A percentile compares a stretch with the other conserved stretches of the same genome.
phyloP scores from a whole-genome alignment of 2,888 invertebrate species.

The Dasysyrphus tricinctus region DNA sequence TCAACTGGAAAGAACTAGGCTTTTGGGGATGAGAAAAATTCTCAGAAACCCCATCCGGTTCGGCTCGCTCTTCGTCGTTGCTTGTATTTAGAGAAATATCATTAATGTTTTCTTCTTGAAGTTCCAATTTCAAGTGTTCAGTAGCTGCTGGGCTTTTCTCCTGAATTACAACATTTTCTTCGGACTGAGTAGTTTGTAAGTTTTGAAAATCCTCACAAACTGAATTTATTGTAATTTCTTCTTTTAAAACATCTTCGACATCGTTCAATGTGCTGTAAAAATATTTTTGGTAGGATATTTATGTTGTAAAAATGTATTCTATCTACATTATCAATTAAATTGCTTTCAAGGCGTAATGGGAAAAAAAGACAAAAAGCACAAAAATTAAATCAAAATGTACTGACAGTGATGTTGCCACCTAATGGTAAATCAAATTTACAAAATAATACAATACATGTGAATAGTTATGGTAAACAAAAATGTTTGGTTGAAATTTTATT shows the following conservation, averaged over 20 bases:
- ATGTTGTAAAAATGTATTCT: slow-evolving; percentile 2
- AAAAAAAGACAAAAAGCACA: slow-evolving; percentile 11
- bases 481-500: no score
- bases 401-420: neutral
- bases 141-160: slow-evolving; percentile 42
- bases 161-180: slow-evolving; percentile 44
- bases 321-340: neutral
- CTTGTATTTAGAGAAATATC: slow-evolving; percentile 11
- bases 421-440: neutral
- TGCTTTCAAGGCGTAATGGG: neutral
- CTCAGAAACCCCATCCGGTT: slow-evolving; percentile 74
- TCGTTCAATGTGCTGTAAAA: slow-evolving; percentile 65
- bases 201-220: slow-evolving; percentile 76
- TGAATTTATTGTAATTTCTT: slow-evolving; percentile 63
- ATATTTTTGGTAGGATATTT: slow-evolving; percentile 48
- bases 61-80: slow-evolving; percentile 54
- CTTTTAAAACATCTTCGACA: slow-evolving; percentile 47
- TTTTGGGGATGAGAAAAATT: slow-evolving; percentile 78
- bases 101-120: slow-evolving; percentile 41
- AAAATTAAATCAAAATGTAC: neutral
- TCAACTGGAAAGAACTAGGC: slow-evolving; percentile 80
- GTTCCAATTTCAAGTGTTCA: slow-evolving; percentile 35
- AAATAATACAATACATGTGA: neutral
- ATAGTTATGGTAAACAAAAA: no score
- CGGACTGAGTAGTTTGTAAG: slow-evolving; percentile 66